Evolutionary conservation across 2,113 vertebrate genomes (phyloP), one percentile per base, ranked within the genome.

Genomic region (Orcinus orca): DNA sequence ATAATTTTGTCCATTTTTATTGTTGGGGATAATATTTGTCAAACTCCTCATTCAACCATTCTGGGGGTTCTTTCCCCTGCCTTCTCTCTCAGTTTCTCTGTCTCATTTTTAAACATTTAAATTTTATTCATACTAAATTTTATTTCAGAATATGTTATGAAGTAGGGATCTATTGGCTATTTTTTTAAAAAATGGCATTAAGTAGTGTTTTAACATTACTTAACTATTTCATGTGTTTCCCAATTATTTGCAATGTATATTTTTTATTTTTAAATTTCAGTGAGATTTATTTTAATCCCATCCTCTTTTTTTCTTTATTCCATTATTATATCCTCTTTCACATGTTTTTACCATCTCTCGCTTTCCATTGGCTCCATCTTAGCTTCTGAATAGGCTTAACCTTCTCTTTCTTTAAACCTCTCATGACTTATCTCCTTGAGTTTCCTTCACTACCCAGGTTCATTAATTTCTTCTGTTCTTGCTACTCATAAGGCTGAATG

Each of bases 71-170:
- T 79, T 87, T 65, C 15, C 33, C 31, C 14, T 55, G 17, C 23
- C 3, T 44, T 96, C 18, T 80, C 33, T 25, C 18, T 82, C 17
- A 23, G 3, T 26, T 10, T 84, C 62, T 65, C 13, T 92, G 44
- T 53, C 55, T 83, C 31, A 70, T 55, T 81, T 79, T 94, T 50
- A 63, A 96, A 81, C 71, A 89, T 68, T 73, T 90, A 68, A 60
- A 53, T 93, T 85, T 85, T 47, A 76, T 86, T 89, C 31, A 76
- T 70, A 63, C 18, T 68, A 8, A 44, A 70, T 29, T 38, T 77
- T 73, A 80, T 84, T 95, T 89, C 47, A 74, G 58, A 62, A 88
- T 55, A 31, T 93, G 26, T 60, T 89, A 14, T 86, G 31, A 96
- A 94, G 44, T 81, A 33, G 76, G 65, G 44, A n/a, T 73, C 50